phyloP scores from a whole-genome alignment of 2,113 vertebrate species.

The Chloropsis cyanopogon region DNA sequence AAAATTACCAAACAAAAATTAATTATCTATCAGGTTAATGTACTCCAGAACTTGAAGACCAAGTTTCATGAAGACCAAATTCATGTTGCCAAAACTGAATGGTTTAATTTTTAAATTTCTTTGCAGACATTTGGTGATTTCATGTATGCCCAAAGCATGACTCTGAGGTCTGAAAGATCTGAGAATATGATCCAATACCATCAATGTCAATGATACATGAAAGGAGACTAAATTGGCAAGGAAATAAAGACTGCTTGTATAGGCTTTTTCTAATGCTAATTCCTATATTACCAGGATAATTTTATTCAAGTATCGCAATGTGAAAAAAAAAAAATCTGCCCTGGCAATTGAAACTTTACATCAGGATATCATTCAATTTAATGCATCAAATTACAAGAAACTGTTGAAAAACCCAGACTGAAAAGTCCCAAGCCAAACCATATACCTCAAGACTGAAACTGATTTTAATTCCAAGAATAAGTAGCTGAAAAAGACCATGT shows the following conservation, averaged over 20 bases:
- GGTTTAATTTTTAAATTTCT: not conserved
- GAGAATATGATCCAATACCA: not conserved
- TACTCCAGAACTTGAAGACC: not conserved
- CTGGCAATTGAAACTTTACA: conserved; percentile 24
- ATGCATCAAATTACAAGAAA: conserved; percentile 21
- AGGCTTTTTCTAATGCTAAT: not conserved
- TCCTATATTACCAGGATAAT: not conserved
- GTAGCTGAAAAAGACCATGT: conserved; percentile 73
- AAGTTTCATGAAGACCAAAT: not conserved
- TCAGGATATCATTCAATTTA: conserved; percentile 33
- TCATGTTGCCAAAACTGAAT: not conserved
- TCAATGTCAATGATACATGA: not conserved
- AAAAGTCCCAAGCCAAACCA: conserved; percentile 48
- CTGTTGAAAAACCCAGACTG: conserved; percentile 30
- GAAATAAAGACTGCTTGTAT: not conserved
- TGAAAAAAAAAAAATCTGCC: not conserved
- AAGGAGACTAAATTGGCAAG: not conserved
- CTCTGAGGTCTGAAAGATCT: not conserved
- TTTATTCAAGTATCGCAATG: conserved; percentile 25
- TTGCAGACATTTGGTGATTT: not conserved
- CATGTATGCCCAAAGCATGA: not conserved
- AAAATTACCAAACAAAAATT: not conserved
- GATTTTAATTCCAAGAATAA: conserved; percentile 72
- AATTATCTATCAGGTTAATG: not conserved
- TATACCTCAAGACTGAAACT: conserved; percentile 55